A percentile compares a stretch with the other conserved stretches of the same genome.
Evolutionary conservation across 2,888 invertebrate species (phyloP).

Genomic region (Desoria tigrina): DNA sequence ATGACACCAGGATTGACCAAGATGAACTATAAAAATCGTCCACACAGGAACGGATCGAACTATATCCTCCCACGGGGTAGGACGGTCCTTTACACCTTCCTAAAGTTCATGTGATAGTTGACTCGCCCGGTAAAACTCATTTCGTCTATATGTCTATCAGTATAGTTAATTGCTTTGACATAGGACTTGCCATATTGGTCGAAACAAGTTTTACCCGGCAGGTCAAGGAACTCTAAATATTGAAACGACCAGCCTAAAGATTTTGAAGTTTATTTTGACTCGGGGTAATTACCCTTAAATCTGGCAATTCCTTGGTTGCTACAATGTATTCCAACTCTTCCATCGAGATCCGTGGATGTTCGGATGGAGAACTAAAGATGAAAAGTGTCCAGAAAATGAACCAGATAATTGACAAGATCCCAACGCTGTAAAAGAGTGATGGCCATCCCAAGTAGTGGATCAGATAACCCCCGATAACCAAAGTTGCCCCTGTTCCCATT

Average conservation of each 20-base stretch:
- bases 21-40: slow-evolving; percentile 73
- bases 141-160: too few relatives aligned
- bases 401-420: slow-evolving; percentile 77
- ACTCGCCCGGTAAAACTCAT: too few relatives aligned
- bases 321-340: slow-evolving; percentile 68
- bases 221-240: neutral
- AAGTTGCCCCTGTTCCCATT: slow-evolving; percentile 83
- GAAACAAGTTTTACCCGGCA: neutral
- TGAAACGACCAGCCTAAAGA: neutral
- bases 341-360: slow-evolving; percentile 72
- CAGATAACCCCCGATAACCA: slow-evolving; percentile 80
- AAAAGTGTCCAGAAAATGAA: slow-evolving; percentile 74
- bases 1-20: slow-evolving; percentile 77
- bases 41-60: slow-evolving; percentile 74
- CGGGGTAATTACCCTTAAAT: neutral
- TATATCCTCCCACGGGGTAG: slow-evolving; percentile 65
- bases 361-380: slow-evolving; percentile 71
- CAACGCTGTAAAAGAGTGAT: slow-evolving; percentile 82
- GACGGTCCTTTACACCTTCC: neutral
- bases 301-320: slow-evolving; percentile 19
- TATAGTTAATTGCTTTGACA: too few relatives aligned
- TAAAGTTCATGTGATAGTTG: neutral
- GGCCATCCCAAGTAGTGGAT: slow-evolving; percentile 86
- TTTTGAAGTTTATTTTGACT: too few relatives aligned
- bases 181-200: too few relatives aligned